Evolutionary conservation across 2,888 invertebrate species (phyloP), one percentile per base, ranked within the genome.

Genomic region (Clanis bilineata): DNA sequence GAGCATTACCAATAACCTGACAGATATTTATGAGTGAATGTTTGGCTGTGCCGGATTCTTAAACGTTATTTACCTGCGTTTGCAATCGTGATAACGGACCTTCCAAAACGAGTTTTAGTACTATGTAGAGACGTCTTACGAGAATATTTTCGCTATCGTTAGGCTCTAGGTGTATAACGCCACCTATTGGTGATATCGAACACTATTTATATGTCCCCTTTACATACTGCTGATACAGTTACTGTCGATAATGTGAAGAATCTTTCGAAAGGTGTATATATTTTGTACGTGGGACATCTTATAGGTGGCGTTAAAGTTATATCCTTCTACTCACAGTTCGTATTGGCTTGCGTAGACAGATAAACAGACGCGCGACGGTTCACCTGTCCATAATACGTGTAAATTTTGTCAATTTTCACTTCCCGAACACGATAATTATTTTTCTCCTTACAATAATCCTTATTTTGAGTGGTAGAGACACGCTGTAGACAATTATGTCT

Each of bases 51-150:
- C 28, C 9, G 10, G 51, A 18, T 32, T 51, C 32, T 51, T n/a
- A 25, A 45, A 45, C 25, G 6, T 51, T 32, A 32, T 51, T 32
- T 51, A 51, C 32, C 32, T 51, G 28, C 18, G 18, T 51, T 51
- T 51, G 51, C 45, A 45, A 45, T n/a, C 25, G n/a, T 1, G 23
- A 25, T 45, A 28, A 47, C 51, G 51, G 51, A 15, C 32, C 51
- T 51, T 32, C 32, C 18, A 32, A 51, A 51, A 51, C 51, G 9
- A 32, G 51, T 32, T 51, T 51, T 51, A 18, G 32, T 32, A n/a
- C 28, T 18, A 22, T 18, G 47, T 15, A 6, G 15, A 9, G 28
- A 5, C 7, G n/a, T n/a, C n/a, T n/a, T n/a, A n/a, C n/a, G 18
- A 32, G 15, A 32, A 47, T n/a, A 39, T 39, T 32, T 7, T 7